These are phyloP conservation scores for Hetaerina titia DNA, from an alignment of 2,888 invertebrate species.

Conservation along the genomic window DNA sequence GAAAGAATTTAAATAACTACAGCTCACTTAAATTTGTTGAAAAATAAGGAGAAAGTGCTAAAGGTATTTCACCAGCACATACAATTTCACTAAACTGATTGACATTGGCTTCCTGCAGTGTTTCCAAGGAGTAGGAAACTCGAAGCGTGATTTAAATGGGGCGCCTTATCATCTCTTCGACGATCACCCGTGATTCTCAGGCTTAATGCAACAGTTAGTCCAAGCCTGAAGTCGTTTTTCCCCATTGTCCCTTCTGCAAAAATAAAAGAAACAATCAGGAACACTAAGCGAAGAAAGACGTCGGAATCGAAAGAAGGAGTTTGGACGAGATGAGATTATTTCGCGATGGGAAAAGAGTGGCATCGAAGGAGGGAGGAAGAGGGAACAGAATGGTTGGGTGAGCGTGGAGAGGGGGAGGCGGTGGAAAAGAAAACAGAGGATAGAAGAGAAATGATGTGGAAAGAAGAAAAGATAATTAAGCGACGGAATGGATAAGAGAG, in stretches of 20 bases:
- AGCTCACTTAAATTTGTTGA: too few species aligned
- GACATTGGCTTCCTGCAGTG: background rate
- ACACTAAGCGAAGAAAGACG: background rate
- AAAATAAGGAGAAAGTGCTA: too few species aligned
- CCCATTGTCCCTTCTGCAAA: background rate
- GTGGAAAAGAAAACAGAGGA: background rate
- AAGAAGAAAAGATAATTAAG: background rate
- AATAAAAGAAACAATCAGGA: background rate
- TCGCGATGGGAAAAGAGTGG: background rate
- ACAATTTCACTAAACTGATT: background rate
- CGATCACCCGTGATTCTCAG: background rate
- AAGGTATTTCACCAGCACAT: too few species aligned
- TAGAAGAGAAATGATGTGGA: background rate
- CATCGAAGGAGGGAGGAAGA: background rate
- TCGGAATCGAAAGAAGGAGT: constrained; percentile 13
- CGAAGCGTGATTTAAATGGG: background rate
- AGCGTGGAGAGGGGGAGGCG: background rate
- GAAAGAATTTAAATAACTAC: too few species aligned
- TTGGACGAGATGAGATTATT: constrained; percentile 16
- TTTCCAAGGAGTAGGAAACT: background rate
- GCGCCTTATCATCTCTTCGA: background rate
- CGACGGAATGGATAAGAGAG: background rate
- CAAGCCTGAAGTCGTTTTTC: background rate
- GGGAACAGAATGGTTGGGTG: too few species aligned
- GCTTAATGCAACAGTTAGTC: background rate